phyloP scores from a whole-genome alignment of 2,113 vertebrate genomes.

The Platichthys stellatus region DNA sequence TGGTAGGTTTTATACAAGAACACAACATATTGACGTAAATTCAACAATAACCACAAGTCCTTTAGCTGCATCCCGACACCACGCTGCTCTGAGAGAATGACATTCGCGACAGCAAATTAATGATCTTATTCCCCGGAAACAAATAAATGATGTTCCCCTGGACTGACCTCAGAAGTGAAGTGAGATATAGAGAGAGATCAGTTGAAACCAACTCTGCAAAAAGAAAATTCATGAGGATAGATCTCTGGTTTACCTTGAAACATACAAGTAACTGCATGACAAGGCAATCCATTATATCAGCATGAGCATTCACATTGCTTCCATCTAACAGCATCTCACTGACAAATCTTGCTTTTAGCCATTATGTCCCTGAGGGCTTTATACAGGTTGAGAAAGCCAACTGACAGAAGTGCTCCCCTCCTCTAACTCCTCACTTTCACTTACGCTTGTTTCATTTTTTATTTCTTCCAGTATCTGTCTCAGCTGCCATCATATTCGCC shows the following conservation, averaged over 20 bases:
- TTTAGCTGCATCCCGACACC: slow-evolving; percentile 8
- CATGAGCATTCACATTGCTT: slow-evolving; percentile 1
- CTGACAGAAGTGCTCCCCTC: slow-evolving; percentile 23
- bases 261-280: background rate
- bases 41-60: too few species aligned
- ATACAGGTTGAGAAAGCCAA: slow-evolving; percentile 33
- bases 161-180: slow-evolving; percentile 11
- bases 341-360: slow-evolving; percentile 46
- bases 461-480: slow-evolving; percentile 13
- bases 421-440: slow-evolving; percentile 18
- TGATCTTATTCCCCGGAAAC: background rate
- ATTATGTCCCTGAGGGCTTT: slow-evolving; percentile 41
- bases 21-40: too few species aligned
- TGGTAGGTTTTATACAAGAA: too few species aligned
- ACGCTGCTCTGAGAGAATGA: background rate
- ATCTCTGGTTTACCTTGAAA: background rate
- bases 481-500: slow-evolving; percentile 36
- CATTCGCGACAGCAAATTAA: slow-evolving; percentile 5
- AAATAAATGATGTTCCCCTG: background rate
- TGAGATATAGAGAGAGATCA: background rate
- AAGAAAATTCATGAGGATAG: background rate
- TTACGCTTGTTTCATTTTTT: slow-evolving; percentile 39
- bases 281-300: background rate
- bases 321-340: slow-evolving; percentile 30
- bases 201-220: background rate